phyloP scores from a whole-genome alignment of 2,113 vertebrate genomes.

The Scolopax mira region DNA sequence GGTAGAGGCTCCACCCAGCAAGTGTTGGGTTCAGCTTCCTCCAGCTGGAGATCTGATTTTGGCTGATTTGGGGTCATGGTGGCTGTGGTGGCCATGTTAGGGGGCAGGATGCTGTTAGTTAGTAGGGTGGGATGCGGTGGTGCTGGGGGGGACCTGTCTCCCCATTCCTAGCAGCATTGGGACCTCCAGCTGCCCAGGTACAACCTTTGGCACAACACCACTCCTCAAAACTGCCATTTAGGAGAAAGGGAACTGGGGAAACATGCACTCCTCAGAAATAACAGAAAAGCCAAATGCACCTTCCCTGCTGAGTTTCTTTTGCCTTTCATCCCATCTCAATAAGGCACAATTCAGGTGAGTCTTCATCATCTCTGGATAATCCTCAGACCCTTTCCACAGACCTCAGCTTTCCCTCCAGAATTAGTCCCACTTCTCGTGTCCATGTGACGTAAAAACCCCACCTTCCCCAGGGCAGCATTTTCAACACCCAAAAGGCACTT shows the following conservation, averaged over 20 bases:
- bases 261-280: neutral
- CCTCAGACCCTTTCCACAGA: neutral
- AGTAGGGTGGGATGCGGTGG: neutral
- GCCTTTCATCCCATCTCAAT: neutral
- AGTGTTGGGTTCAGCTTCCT: neutral
- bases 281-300: neutral
- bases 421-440: neutral
- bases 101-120: neutral
- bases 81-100: neutral
- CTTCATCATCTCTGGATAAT: neutral
- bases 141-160: neutral
- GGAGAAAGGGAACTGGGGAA: neutral
- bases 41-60: neutral
- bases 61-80: accelerated
- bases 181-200: neutral
- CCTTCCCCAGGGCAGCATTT: neutral
- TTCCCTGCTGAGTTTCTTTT: neutral
- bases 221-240: neutral
- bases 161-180: neutral
- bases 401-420: neutral
- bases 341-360: neutral
- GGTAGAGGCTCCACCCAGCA: neutral
- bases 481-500: neutral
- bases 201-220: neutral
- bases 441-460: neutral